A percentile compares a stretch with the other conserved stretches of the same genome.
phyloP scores from a whole-genome alignment of 2,797 vertebrate species.

The Phaenicophaeus curvirostris region DNA sequence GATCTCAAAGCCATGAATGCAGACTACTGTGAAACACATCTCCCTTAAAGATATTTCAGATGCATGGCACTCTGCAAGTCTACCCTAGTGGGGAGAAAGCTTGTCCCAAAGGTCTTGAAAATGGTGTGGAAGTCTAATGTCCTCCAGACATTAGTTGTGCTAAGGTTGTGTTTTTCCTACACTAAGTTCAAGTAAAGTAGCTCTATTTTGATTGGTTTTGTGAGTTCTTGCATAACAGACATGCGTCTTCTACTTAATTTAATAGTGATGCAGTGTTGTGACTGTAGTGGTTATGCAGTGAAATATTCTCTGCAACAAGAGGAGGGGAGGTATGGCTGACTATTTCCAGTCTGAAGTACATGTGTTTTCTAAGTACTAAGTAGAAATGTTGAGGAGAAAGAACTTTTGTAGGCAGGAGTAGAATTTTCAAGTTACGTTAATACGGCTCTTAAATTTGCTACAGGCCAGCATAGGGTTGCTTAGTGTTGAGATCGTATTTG shows the following conservation, averaged over 20 bases:
- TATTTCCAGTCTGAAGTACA: neutral
- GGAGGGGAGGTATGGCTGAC: neutral
- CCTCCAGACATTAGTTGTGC: too few relatives aligned
- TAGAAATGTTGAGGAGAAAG: neutral
- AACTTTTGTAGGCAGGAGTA: neutral
- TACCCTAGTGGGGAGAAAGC: neutral
- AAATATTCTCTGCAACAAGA: neutral
- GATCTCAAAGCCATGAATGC: neutral
- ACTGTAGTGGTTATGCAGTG: neutral
- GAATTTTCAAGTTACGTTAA: neutral
- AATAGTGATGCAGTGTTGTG: neutral
- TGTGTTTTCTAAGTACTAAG: neutral
- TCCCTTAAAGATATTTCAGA: neutral
- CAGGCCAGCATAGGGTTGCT: neutral
- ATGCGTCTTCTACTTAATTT: neutral
- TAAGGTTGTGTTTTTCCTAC: too few relatives aligned
- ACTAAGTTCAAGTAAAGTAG: neutral
- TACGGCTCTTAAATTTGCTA: neutral
- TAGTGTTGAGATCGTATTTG: neutral
- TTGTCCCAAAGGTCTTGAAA: neutral
- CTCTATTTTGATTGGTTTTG: neutral
- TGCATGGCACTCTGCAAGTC: neutral
- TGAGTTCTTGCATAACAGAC: neutral
- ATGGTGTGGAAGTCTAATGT: too few relatives aligned
- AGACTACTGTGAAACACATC: neutral